Evolutionary conservation across 2,797 vertebrate species (phyloP), one percentile per base, ranked within the genome.

Genomic region (Fundulus diaphanus): DNA sequence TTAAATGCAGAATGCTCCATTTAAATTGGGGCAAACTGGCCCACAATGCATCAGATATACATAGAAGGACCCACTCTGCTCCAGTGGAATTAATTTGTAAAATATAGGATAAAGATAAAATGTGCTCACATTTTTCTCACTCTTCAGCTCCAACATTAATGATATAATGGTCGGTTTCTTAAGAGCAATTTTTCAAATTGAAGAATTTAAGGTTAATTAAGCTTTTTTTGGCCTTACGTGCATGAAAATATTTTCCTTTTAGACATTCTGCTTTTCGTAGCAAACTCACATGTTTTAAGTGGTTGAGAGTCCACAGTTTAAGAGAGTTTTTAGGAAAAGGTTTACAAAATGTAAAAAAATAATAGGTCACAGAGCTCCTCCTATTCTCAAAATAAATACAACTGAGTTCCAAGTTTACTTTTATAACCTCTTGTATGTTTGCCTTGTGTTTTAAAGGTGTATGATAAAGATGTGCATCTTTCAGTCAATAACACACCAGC

Each of bases 251-350:
- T 8, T 37, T 24, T 63, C 4, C 3, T 5, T 37, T 27, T 37
- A 37, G 24, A 65, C 15, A 12, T 40, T n/a, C 24, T 27, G 22
- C 6, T 40, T 37, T 33, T 42, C 27, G 20, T 63, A 35, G 2
- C 33, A 22, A 22, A 22, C 59, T 63, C 22, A 24, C 9, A 63
- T 16, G 33, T 1, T 33, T 2, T 44, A 15, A 15, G 3, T 27
- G 56, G 18, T 63, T 12, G 27, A 27, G 20, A 69, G 48, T 73
- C 61, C 35, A 68, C 48, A 56, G 18, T 51, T 24, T 63, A 76
- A 49, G 2, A 42, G 27, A 15, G 1, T 31, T 42, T 37, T 57
- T 29, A 37, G 5, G 15, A 8, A n/a, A 8, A 16, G 1, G 35
- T 51, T 70, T 40, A n/a, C 68, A 70, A 54, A 49, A 49, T 33